phyloP scores from a whole-genome alignment of 1,140 invertebrate species.

The silkworm (Bombyx mori) region ASM3026992v2 NC_085116.1:9595501-9596000 shows the following conservation, averaged over 20 bases:
- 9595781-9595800: neutral
- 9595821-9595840: no score
- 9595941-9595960: no score
- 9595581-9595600: conserved; percentile 36
- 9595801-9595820: no score
- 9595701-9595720: conserved; percentile 37
- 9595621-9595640: conserved; percentile 7
- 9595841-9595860: no score
- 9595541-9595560: conserved; percentile 39
- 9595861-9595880: no score
- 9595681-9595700: conserved; percentile 23
- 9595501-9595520: conserved; percentile 31
- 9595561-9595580: conserved; percentile 20
- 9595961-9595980: no score
- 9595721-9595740: neutral
- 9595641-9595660: conserved; percentile 22
- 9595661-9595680: conserved; percentile 23
- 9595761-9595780: conserved; percentile 12
- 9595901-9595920: no score
- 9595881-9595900: no score
- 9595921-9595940: no score
- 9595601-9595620: conserved; percentile 33
- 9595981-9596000: no score
- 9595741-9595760: no score
- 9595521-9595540: conserved; percentile 41